Base-by-base conservation (phyloP, 2,888 invertebrate genomes). In the Galerucella calmariensis region DNA sequence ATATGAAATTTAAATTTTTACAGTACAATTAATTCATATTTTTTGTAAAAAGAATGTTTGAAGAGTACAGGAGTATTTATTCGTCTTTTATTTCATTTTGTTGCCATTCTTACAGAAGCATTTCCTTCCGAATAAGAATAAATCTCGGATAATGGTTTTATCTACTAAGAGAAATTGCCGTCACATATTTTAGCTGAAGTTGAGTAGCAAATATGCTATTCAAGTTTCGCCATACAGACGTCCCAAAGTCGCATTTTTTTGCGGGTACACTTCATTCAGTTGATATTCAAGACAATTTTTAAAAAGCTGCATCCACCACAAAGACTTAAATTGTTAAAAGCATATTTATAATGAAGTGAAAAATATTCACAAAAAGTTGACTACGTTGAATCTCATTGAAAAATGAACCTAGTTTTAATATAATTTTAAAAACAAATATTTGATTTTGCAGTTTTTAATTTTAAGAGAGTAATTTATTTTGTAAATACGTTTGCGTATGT, bases 181-280 rank as follows among this genome's bases (percentile, higher is more conserved):
- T 56, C 20, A 56, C 56, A 56, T 56, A 56, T 56, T 56, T 56
- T 20, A 56, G 9, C 5, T 56, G 56, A 56, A 9, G 56, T 56
- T 56, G 56, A 56, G 56, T 56, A 56, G 56, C 16, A 20, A 56
- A 56, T 56, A 56, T 56, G 56, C 10, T 56, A 56, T n/a, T n/a
- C n/a, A 53, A 20, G n/a, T 53, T 53, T 53, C n/a, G 16, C 16
- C 46, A n/a, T 20, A 56, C 20, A 56, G 51, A 51, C 51, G n/a
- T 51, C 51, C 51, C 14, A 14, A 56, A 56, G 56, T 56, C 20
- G 16, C 20, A 20, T 20, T 56, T 20, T 16, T 20, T 56, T 56
- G n/a, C 9, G 6, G 51, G n/a, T 51, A 51, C 51, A 14, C 6
- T 51, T 4, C 0, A 20, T 20, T 56, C 10, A n/a, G 1, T 14